These are phyloP conservation scores for Galeopsomyia nigrocyanea DNA, from an alignment of 2,888 invertebrate genomes.

Conservation along the genomic window DNA sequence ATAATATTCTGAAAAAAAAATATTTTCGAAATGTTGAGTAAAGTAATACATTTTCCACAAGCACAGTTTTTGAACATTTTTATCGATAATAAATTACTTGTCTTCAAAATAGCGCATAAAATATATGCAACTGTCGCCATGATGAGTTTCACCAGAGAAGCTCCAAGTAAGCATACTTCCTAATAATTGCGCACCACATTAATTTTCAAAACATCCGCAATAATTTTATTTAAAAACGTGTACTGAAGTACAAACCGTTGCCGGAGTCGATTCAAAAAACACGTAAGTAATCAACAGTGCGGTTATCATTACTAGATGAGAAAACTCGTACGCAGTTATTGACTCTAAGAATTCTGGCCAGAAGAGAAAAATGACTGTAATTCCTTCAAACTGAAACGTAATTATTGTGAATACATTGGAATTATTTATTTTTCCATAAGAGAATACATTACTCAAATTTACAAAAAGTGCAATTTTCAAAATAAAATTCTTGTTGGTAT, in stretches of 20 bases:
- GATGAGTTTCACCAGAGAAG: slow-evolving; percentile 4
- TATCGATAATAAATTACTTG: too few species aligned
- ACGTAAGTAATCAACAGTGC: slow-evolving; percentile 3
- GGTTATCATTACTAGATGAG: background rate
- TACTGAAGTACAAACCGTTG: slow-evolving; percentile 10
- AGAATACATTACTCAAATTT: slow-evolving; percentile 13
- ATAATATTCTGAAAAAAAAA: too few species aligned
- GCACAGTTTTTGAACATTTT: too few species aligned
- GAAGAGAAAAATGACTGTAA: background rate
- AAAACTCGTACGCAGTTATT: slow-evolving; percentile 1
- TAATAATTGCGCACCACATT: background rate
- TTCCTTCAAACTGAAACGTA: background rate
- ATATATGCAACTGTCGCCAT: background rate
- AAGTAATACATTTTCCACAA: too few species aligned
- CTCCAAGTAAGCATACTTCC: background rate
- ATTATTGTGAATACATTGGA: background rate
- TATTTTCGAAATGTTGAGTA: too few species aligned
- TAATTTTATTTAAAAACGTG: background rate
- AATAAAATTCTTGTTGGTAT: slow-evolving; percentile 29
- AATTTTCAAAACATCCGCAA: too few species aligned
- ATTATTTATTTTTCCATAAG: background rate
- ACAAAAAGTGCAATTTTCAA: slow-evolving; percentile 49
- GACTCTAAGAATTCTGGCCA: background rate
- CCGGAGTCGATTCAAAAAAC: background rate
- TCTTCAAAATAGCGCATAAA: too few species aligned